phyloP scores from a whole-genome alignment of 2,888 invertebrate species.

The Microctonus hyperodae region DNA sequence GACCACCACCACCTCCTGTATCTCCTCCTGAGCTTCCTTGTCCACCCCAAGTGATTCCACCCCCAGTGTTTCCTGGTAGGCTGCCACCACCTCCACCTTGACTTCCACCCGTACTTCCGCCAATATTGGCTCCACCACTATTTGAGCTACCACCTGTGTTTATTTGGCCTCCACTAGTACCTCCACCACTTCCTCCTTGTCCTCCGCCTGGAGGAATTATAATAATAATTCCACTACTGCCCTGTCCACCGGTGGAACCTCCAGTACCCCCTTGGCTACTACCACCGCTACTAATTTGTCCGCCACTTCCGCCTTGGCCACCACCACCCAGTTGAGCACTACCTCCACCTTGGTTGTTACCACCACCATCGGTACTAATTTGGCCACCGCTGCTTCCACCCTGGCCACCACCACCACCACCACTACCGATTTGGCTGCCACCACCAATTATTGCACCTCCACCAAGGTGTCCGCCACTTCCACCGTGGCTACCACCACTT shows the following conservation, averaged over 20 bases:
- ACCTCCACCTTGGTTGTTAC: neutral
- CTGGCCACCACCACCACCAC: no score
- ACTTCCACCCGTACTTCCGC: neutral
- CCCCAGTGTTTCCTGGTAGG: neutral
- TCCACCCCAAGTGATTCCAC: neutral
- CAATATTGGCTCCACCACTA: neutral
- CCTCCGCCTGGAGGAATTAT: neutral
- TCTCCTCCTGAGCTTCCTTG: neutral
- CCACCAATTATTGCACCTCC: no score
- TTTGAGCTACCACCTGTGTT: neutral
- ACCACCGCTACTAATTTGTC: neutral
- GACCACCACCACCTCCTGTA: neutral
- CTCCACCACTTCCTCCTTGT: neutral
- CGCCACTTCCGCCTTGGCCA: neutral
- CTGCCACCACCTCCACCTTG: neutral
- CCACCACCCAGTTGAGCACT: neutral
- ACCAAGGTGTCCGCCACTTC: constrained; percentile 6
- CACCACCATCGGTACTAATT: no score
- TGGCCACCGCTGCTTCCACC: neutral
- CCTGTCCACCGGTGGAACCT: neutral
- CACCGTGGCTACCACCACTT: no score
- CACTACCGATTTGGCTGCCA: no score
- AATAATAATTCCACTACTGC: neutral
- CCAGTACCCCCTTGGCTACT: neutral
- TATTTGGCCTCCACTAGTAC: neutral